A percentile compares a stretch with the other conserved stretches of the same genome.
These are phyloP conservation scores for Dysmachus trigonus DNA, from an alignment of 2,888 invertebrate species.

Conservation along the genomic window DNA sequence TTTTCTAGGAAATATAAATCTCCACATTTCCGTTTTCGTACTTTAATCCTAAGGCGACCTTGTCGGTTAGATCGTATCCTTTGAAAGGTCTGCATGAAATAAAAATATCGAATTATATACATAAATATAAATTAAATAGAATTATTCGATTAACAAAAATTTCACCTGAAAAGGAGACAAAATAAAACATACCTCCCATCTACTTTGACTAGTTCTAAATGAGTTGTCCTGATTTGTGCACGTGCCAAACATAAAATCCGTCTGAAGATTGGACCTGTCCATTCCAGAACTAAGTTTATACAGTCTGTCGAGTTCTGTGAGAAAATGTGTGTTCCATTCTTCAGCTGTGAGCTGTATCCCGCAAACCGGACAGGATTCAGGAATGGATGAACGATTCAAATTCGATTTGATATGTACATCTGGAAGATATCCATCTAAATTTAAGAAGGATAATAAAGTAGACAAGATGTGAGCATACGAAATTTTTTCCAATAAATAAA, in stretches of 20 bases:
- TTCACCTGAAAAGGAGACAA: not conserved
- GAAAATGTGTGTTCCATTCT: conserved; percentile 75
- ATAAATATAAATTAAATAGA: not conserved
- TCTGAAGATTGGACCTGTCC: conserved; percentile 62
- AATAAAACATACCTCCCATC: conserved; percentile 71
- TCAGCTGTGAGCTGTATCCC: conserved; percentile 73
- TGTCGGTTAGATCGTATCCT: conserved; percentile 76
- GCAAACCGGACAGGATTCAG: conserved; percentile 73
- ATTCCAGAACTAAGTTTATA: conserved; percentile 69
- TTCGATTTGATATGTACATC: conserved; percentile 46
- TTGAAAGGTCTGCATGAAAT: conserved; percentile 69
- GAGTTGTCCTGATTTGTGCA: conserved; percentile 63
- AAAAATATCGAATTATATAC: not conserved
- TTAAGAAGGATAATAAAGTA: not conserved
- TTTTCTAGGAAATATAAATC: conserved; percentile 65
- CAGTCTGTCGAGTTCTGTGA: conserved; percentile 75
- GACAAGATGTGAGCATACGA: not conserved
- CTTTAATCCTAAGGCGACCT: conserved; percentile 72
- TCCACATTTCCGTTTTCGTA: conserved; percentile 72
- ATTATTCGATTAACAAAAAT: not conserved
- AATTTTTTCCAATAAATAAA: conserved; percentile 2
- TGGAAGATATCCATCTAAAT: conserved; percentile 34
- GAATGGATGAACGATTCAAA: conserved; percentile 56
- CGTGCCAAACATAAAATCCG: conserved; percentile 62
- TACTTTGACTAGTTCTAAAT: conserved; percentile 66